Evolutionary conservation across 2,113 vertebrate species (phyloP).

Genomic region (Notarius lentiginosus): DNA sequence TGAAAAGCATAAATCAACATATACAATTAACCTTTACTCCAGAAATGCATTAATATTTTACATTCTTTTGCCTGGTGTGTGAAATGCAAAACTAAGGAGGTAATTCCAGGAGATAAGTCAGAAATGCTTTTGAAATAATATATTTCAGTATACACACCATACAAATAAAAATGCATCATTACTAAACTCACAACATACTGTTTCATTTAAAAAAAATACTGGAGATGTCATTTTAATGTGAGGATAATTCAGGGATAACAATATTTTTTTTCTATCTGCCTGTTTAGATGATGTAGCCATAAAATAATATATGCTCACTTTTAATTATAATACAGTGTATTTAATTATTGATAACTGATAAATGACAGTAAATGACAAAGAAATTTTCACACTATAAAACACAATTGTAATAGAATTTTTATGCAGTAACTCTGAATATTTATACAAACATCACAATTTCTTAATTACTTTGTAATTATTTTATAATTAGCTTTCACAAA

Average conservation of each 20-base stretch:
- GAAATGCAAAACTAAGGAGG: slow-evolving; percentile 50
- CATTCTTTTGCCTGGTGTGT: slow-evolving; percentile 51
- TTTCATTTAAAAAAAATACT: slow-evolving; percentile 51
- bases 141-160: not conserved
- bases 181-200: slow-evolving; percentile 61
- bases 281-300: not conserved
- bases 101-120: slow-evolving; percentile 66
- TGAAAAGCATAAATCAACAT: not conserved
- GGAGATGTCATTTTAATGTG: slow-evolving; percentile 63
- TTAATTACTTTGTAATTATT: not conserved
- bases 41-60: slow-evolving; percentile 47
- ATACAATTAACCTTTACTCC: slow-evolving; percentile 46
- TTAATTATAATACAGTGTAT: not conserved
- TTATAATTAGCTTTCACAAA: not conserved
- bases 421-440: not conserved
- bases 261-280: not conserved
- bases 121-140: slow-evolving; percentile 33
- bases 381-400: not conserved
- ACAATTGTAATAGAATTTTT: not conserved
- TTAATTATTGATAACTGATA: not conserved
- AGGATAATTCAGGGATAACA: not conserved
- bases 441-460: not conserved
- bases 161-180: not conserved
- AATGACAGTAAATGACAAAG: not conserved
- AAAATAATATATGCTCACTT: not conserved